Evolutionary conservation across 2,888 invertebrate species (phyloP).

Genomic region (Nesidiocoris tenuis): DNA sequence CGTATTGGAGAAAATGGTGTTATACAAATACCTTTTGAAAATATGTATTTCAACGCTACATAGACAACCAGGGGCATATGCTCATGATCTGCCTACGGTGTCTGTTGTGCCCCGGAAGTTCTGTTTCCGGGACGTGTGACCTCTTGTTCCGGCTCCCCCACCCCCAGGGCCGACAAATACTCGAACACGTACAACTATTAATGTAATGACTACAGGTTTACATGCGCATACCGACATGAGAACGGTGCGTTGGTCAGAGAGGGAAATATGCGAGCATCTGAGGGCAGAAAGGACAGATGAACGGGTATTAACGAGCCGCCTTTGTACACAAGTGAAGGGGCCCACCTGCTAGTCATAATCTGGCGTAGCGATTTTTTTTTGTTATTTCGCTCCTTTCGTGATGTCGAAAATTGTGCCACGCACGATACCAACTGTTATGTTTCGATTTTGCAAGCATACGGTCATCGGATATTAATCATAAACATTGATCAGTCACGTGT

Average conservation of each 20-base stretch:
- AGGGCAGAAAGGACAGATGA: no score
- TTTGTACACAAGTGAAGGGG: neutral
- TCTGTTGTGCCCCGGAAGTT: neutral
- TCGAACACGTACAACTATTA: neutral
- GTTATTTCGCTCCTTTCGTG: neutral
- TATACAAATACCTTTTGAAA: no score
- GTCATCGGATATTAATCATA: no score
- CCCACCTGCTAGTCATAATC: neutral
- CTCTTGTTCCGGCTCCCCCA: conserved; percentile 21
- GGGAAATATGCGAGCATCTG: no score
- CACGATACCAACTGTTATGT: neutral
- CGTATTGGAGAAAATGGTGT: no score
- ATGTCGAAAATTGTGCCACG: neutral
- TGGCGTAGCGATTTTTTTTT: no score
- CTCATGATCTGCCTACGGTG: neutral
- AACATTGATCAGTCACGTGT: no score
- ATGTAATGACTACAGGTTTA: neutral
- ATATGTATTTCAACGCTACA: no score
- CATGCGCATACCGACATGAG: no score
- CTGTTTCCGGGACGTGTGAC: conserved; percentile 5
- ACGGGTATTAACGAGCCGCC: no score
- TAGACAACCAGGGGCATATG: no score
- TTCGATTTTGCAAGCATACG: neutral
- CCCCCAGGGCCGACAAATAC: neutral
- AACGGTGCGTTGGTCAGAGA: no score